phyloP scores from a whole-genome alignment of 2,797 vertebrate genomes.

The Pitangus sulphuratus region DNA sequence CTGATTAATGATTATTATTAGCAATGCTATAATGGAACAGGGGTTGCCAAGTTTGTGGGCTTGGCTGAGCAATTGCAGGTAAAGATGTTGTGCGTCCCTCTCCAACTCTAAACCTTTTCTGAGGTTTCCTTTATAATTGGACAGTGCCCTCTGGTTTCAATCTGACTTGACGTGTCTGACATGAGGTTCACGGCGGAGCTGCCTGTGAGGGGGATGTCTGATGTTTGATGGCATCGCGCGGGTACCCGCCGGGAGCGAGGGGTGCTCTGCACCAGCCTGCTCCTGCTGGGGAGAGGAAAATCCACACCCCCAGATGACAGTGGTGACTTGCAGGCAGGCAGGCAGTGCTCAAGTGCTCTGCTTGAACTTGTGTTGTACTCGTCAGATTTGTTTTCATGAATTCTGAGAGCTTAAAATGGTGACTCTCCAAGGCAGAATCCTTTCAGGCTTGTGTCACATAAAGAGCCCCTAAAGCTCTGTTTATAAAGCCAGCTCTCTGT shows the following conservation, averaged over 20 bases:
- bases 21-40: not conserved
- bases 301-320: accelerated
- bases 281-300: not conserved
- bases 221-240: not conserved
- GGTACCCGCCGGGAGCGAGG: accelerated
- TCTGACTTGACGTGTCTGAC: not conserved
- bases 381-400: accelerated
- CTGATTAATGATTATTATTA: conserved; percentile 41
- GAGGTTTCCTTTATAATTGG: conserved; percentile 41
- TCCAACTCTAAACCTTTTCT: not conserved
- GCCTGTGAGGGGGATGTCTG: not conserved
- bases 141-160: not conserved
- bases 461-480: not conserved
- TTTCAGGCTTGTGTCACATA: not conserved
- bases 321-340: not conserved
- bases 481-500: not conserved
- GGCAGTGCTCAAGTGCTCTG: not conserved
- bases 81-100: not conserved
- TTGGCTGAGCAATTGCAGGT: conserved; percentile 22
- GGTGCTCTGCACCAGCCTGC: not conserved
- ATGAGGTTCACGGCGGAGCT: not conserved
- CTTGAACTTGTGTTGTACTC: accelerated
- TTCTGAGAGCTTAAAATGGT: not conserved
- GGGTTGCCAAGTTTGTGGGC: not conserved
- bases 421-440: not conserved